These are phyloP conservation scores for Amphipoea oculea DNA, from an alignment of 2,888 invertebrate genomes.

Conservation along the genomic window DNA sequence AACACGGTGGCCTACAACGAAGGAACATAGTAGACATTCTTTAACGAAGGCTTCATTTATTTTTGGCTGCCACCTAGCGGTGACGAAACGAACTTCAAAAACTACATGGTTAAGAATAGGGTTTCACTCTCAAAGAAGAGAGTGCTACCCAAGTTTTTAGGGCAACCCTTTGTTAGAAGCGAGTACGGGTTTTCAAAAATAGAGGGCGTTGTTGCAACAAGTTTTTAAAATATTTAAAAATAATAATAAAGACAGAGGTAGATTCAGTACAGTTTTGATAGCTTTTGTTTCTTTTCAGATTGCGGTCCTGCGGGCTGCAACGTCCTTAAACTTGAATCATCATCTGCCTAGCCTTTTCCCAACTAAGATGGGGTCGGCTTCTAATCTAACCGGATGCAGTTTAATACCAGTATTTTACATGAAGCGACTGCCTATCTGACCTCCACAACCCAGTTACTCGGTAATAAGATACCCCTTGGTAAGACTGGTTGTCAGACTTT, in stretches of 20 bases:
- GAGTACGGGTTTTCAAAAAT: not conserved
- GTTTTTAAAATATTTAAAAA: too few relatives aligned
- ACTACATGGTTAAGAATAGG: not conserved
- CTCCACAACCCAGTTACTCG: too few relatives aligned
- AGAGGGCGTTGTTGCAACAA: slow-evolving; percentile 29
- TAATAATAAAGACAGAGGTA: not conserved
- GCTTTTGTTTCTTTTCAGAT: not conserved
- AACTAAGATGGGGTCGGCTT: too few relatives aligned
- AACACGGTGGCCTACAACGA: not conserved
- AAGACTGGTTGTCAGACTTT: too few relatives aligned
- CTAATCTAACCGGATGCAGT: too few relatives aligned
- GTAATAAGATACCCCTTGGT: too few relatives aligned
- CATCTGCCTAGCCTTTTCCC: too few relatives aligned
- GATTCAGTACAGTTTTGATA: not conserved
- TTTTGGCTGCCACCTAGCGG: slow-evolving; percentile 9
- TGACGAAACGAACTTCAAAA: not conserved
- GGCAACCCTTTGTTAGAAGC: not conserved
- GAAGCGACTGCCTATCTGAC: too few relatives aligned
- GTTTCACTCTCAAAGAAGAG: not conserved
- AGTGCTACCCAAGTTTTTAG: too few relatives aligned
- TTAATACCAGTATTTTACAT: too few relatives aligned
- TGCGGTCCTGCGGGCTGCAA: not conserved
- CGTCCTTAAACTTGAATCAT: too few relatives aligned
- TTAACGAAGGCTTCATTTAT: not conserved
- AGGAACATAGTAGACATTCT: not conserved